Base-by-base conservation (phyloP, 30 jellyfish, hydroid and myxozoan species). In the Pseudorhiza aurosa region DNA sequence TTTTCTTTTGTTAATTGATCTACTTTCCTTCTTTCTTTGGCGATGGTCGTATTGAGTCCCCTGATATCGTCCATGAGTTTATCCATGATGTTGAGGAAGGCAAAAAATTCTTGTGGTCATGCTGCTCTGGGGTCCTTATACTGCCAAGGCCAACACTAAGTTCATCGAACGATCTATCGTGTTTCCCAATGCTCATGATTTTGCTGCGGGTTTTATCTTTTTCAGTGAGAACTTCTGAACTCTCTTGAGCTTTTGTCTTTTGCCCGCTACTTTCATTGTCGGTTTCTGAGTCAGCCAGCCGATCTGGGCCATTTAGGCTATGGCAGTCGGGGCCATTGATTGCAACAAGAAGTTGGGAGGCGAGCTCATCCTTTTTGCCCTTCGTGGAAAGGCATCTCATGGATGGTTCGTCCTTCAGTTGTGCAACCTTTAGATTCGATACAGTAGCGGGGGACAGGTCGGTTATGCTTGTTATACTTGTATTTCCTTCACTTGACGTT, bases 201-300 rank as follows among this genome's bases (percentile, higher is more conserved):
- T 57, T 57, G 72, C 58, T 57, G 72, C 72, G 53, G 72, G 72
- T 12, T 6, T 57, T 57, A 57, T 28, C 40, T 57, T 57, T 57
- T 12, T 24, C 72, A 57, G 53, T 57, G 72, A 12, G 4, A 24
- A 57, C 53, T 57, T 57, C 72, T 57, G n/a, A 33, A 12, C 72
- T 57, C 72, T 57, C 53, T 21, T 57, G 55, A 57, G 72, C 72
- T 57, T 57, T 27, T 57, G 72, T 2, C 51, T 1, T 57, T 57
- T 57, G 72, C 53, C 35, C 40, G 24, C 72, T 21, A 57, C 8
- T 57, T 57, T 57, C 40, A 57, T 57, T 1, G 35, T 57, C 10
- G 72, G 40, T 57, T 57, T 42, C 55, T 42, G 9, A 8, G 15
- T 42, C 15, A 15, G 55, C 55, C 12, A 42, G 55, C 55, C 55